These are phyloP conservation scores for Andrena dorsata DNA, from an alignment of 2,888 invertebrate species.

Conservation along the genomic window DNA sequence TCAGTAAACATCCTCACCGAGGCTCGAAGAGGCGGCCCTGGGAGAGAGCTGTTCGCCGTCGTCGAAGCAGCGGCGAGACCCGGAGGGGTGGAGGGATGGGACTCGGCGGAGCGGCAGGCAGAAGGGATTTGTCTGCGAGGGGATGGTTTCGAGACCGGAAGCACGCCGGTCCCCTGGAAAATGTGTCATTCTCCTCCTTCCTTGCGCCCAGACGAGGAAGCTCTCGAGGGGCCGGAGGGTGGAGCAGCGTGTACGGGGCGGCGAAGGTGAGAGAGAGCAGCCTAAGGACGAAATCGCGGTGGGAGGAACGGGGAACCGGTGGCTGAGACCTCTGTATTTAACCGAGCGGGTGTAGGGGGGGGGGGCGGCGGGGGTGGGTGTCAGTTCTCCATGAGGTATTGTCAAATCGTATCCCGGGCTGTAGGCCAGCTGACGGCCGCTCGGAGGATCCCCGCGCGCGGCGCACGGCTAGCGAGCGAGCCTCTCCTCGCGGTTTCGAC, in stretches of 20 bases:
- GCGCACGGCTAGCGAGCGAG: too few relatives aligned
- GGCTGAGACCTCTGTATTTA: background rate
- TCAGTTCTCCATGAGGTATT: slow-evolving; percentile 17
- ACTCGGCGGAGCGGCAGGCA: background rate
- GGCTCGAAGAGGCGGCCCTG: background rate
- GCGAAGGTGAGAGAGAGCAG: slow-evolving; percentile 44
- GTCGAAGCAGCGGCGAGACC: background rate
- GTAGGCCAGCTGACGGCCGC: slow-evolving; percentile 23
- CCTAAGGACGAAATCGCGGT: slow-evolving; percentile 27
- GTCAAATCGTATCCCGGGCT: slow-evolving; percentile 12
- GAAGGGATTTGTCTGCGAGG: background rate
- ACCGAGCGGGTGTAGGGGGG: background rate
- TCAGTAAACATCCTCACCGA: background rate
- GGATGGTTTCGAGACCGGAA: background rate
- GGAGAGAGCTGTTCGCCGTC: background rate
- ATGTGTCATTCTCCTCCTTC: slow-evolving; percentile 35
- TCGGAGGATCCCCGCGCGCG: too few relatives aligned
- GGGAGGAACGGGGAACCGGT: background rate
- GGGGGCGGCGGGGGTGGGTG: background rate
- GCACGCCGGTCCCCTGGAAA: background rate
- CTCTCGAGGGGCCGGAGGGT: slow-evolving; percentile 16
- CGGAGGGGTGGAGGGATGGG: background rate
- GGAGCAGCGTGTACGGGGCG: background rate
- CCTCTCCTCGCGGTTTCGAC: too few relatives aligned
- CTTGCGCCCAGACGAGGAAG: slow-evolving; percentile 14